Evolutionary conservation across 1,140 invertebrate species (phyloP).

Genomic region (Sinonovacula constricta): DNA sequence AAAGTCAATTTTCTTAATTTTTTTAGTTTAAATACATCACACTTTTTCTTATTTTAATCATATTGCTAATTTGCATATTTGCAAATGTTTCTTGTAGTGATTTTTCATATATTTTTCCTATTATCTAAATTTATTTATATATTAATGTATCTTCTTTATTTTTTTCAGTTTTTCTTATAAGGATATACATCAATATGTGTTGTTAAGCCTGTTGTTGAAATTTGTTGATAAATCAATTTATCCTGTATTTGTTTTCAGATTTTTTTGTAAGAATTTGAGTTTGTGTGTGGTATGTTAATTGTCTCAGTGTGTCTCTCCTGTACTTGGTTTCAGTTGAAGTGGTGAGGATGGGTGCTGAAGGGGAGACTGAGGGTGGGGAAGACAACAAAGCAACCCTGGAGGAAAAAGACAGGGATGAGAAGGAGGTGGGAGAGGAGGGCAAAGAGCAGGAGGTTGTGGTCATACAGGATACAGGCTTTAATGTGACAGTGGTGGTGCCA

Average conservation of each 20-base stretch:
- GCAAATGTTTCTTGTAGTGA: too few species aligned
- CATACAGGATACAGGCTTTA: conserved; percentile 96
- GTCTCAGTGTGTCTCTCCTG: not conserved
- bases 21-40: too few species aligned
- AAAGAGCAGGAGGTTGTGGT: conserved; percentile 84
- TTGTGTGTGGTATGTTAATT: not conserved
- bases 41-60: too few species aligned
- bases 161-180: not conserved
- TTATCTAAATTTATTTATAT: too few species aligned
- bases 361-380: not conserved
- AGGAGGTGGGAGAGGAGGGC: conserved; percentile 54
- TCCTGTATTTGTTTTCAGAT: not conserved
- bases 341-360: conserved; percentile 37
- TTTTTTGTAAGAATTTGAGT: not conserved
- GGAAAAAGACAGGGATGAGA: conserved; percentile 45
- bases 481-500: conserved; percentile 93
- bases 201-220: not conserved
- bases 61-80: too few species aligned
- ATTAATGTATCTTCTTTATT: not conserved
- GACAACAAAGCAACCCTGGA: conserved; percentile 4
- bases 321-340: conserved; percentile 45
- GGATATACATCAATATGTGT: not conserved
- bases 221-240: not conserved
- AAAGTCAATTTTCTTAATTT: too few species aligned
- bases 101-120: too few species aligned